phyloP scores from a whole-genome alignment of 2,888 invertebrate genomes.

The Leucophenga montana region DNA sequence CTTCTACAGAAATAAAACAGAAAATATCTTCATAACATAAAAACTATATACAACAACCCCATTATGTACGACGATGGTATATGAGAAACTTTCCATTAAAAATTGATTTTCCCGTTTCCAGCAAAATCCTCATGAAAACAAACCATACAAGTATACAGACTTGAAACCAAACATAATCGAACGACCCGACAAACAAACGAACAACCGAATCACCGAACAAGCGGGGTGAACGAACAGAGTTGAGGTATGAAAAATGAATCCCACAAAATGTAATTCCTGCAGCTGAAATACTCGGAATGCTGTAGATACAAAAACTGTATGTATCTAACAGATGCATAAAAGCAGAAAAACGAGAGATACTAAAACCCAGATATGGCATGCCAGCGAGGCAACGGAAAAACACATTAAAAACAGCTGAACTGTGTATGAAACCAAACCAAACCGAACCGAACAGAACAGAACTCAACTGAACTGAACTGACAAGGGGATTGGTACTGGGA shows the following conservation, averaged over 20 bases:
- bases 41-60: background rate
- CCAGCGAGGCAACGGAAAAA: constrained; percentile 52
- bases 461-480: constrained; percentile 19
- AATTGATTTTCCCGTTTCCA: constrained; percentile 25
- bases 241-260: constrained; percentile 23
- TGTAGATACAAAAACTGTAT: background rate
- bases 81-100: background rate
- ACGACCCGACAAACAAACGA: background rate
- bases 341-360: constrained; percentile 48
- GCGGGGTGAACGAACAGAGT: constrained; percentile 9
- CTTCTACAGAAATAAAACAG: no score
- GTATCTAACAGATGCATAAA: constrained; percentile 37
- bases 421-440: background rate
- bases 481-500: constrained; percentile 60
- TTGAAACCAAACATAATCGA: background rate
- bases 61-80: background rate
- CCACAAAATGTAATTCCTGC: constrained; percentile 27
- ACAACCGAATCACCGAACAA: background rate
- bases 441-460: no score
- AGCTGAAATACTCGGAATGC: constrained; percentile 11
- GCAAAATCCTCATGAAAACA: background rate
- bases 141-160: constrained; percentile 10
- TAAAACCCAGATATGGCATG: constrained; percentile 60
- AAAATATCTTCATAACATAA: no score
- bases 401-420: constrained; percentile 39